These are phyloP conservation scores for Etheostoma spectabile DNA, from an alignment of 2,113 vertebrate genomes.

Conservation along the genomic window DNA sequence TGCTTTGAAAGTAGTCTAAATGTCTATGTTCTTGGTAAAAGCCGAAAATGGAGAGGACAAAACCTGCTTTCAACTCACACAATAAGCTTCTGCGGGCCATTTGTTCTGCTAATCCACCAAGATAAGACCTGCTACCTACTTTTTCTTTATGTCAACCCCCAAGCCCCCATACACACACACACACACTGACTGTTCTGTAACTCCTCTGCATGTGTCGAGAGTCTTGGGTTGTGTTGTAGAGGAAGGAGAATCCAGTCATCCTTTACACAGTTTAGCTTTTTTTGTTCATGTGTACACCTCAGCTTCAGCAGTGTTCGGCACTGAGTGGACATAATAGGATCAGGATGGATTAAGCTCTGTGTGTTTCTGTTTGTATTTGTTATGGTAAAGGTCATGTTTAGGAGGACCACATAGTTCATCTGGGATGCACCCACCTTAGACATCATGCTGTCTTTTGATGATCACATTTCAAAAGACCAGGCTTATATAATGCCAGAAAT, in stretches of 20 bases:
- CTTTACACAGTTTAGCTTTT: neutral
- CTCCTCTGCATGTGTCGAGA: neutral
- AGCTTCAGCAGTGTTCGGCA: slow-evolving; percentile 24
- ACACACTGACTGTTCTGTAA: neutral
- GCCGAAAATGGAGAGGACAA: slow-evolving; percentile 14
- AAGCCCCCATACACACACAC: neutral
- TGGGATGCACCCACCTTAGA: neutral
- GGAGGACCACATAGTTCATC: neutral
- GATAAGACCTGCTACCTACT: slow-evolving; percentile 17
- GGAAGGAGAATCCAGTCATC: neutral
- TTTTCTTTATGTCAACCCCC: slow-evolving; percentile 4
- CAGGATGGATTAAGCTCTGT: slow-evolving; percentile 54
- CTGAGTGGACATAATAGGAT: slow-evolving; percentile 44
- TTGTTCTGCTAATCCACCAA: slow-evolving; percentile 50
- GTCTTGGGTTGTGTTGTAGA: neutral
- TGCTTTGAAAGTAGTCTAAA: slow-evolving; percentile 6
- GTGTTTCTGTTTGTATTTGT: slow-evolving; percentile 42
- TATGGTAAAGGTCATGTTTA: slow-evolving; percentile 44
- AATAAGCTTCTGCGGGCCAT: slow-evolving; percentile 23
- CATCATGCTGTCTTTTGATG: neutral
- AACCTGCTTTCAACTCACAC: slow-evolving; percentile 42
- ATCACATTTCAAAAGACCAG: too few species aligned
- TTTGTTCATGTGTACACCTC: slow-evolving; percentile 19
- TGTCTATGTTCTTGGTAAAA: slow-evolving; percentile 4
- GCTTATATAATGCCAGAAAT: neutral